These are phyloP conservation scores for Spilarctia lutea DNA, from an alignment of 2,888 invertebrate genomes.

Conservation along the genomic window DNA sequence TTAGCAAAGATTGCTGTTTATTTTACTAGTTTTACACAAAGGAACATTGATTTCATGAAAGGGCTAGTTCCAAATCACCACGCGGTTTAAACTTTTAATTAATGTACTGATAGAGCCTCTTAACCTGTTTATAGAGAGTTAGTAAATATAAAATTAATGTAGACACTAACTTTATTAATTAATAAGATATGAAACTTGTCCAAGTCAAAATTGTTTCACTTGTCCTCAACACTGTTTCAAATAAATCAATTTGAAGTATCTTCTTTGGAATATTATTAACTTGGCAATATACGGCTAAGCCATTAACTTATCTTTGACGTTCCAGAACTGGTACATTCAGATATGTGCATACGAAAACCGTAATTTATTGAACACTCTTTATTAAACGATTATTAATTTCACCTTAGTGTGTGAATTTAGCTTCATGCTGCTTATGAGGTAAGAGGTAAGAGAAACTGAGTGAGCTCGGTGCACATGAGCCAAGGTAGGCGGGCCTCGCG, in stretches of 20 bases:
- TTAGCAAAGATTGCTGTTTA: background rate
- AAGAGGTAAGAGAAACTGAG: background rate
- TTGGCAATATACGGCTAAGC: background rate
- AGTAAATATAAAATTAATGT: no score
- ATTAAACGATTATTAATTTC: background rate
- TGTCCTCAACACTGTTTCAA: background rate
- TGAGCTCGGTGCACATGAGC: background rate
- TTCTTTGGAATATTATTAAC: background rate
- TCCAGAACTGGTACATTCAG: background rate
- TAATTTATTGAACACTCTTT: background rate
- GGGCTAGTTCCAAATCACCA: no score
- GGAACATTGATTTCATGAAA: no score
- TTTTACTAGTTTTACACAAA: background rate
- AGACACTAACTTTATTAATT: no score
- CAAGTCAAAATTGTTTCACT: background rate
- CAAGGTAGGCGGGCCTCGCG: background rate
- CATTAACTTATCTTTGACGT: background rate
- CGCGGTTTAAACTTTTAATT: no score
- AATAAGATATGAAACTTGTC: no score
- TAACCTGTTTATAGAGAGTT: no score
- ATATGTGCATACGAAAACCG: background rate
- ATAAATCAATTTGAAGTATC: background rate
- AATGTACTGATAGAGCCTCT: no score
- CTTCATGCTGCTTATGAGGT: background rate
- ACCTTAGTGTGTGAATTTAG: background rate